These are phyloP conservation scores for Pardosa pseudoannulata DNA, from an alignment of 2,888 invertebrate species.

Conservation along the genomic window DNA sequence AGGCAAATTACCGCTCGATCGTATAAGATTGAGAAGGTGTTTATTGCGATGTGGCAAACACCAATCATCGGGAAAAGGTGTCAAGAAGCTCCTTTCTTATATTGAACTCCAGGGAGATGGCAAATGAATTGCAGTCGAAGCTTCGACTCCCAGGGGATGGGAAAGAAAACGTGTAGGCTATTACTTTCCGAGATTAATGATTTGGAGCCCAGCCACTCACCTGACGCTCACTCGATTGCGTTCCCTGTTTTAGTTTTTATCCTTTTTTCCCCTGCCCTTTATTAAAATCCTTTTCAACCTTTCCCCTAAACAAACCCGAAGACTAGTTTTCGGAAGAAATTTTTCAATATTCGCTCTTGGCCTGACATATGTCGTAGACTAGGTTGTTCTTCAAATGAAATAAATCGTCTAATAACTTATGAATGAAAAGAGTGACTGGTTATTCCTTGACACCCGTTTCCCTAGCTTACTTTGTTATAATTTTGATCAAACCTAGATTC, in stretches of 20 bases:
- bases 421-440: background rate
- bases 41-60: conserved; percentile 63
- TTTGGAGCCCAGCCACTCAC: conserved; percentile 64
- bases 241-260: background rate
- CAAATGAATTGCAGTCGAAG: conserved; percentile 60
- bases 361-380: background rate
- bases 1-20: conserved; percentile 36
- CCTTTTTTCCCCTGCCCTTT: conserved; percentile 33
- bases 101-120: conserved; percentile 61
- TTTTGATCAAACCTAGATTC: no score
- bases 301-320: conserved; percentile 45
- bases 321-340: background rate
- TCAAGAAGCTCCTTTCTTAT: conserved; percentile 67
- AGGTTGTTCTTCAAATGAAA: background rate
- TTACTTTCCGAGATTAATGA: conserved; percentile 70
- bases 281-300: conserved; percentile 51
- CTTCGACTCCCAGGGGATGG: conserved; percentile 23
- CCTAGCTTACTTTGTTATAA: no score
- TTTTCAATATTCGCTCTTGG: background rate
- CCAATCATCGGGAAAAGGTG: conserved; percentile 68
- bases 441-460: background rate
- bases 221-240: background rate
- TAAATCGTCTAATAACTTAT: background rate
- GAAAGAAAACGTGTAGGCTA: conserved; percentile 61
- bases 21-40: conserved; percentile 57